A percentile compares a stretch with the other conserved stretches of the same genome.
Evolutionary conservation across 2,888 invertebrate genomes (phyloP).

Genomic region (Lomographa bimaculata): DNA sequence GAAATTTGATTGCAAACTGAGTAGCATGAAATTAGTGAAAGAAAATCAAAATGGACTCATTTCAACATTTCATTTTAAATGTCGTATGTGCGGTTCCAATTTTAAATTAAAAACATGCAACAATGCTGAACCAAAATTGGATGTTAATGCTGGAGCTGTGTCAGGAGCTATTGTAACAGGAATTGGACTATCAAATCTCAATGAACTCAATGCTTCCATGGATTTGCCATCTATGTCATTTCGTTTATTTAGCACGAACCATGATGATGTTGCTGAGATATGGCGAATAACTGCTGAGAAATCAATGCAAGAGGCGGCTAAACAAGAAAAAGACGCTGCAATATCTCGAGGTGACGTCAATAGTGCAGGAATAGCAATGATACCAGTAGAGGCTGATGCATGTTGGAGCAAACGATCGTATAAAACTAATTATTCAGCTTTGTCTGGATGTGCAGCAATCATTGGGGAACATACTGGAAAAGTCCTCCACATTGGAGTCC

Average conservation of each 20-base stretch:
- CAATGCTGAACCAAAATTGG: not conserved
- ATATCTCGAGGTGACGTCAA: no score
- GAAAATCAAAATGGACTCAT: not conserved
- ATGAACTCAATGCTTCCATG: conserved; percentile 17
- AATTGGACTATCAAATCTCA: conserved; percentile 16
- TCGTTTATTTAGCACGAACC: conserved; percentile 14
- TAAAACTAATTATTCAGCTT: no score
- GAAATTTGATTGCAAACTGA: not conserved
- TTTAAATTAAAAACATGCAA: conserved; percentile 16
- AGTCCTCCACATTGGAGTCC: no score
- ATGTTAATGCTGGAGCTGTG: conserved; percentile 4
- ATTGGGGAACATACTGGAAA: no score
- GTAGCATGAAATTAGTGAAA: conserved; percentile 1
- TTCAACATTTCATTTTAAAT: conserved; percentile 13
- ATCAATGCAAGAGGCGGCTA: conserved; percentile 22
- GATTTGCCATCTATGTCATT: conserved; percentile 20
- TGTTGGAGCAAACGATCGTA: no score
- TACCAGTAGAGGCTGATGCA: no score
- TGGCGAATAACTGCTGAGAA: conserved; percentile 19
- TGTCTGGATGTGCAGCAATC: no score
- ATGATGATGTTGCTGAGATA: conserved; percentile 9
- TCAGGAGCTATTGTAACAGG: conserved; percentile 10
- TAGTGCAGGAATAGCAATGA: no score
- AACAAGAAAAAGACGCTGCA: conserved; percentile 3
- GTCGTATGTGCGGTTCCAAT: conserved; percentile 14